Evolutionary conservation across 2,113 vertebrate genomes (phyloP).

Genomic region (Bagarius yarrelli): DNA sequence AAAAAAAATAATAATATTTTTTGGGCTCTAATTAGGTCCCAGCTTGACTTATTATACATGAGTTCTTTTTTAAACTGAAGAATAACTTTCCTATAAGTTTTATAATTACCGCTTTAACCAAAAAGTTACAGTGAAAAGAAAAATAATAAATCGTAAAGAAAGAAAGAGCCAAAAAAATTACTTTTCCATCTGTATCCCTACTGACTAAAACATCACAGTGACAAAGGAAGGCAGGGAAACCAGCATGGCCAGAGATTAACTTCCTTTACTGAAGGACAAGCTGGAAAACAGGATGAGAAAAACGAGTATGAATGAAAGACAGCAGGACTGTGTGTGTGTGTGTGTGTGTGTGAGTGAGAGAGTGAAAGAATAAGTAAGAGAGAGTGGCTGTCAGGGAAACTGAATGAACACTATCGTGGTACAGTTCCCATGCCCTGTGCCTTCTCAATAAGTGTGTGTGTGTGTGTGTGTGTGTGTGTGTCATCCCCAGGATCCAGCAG

Average conservation of each 20-base stretch:
- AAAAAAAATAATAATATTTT: too few species aligned
- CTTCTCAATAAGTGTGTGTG: constrained; percentile 8
- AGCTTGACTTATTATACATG: constrained; percentile 45
- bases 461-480: neutral
- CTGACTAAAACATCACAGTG: neutral
- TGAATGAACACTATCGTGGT: constrained; percentile 43
- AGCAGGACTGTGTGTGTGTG: neutral
- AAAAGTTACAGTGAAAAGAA: neutral
- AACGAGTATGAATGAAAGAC: constrained; percentile 6
- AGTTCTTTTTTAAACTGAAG: constrained; percentile 54
- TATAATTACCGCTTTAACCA: constrained; percentile 9
- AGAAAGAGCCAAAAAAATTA: neutral
- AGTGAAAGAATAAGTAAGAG: neutral
- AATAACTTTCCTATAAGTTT: constrained; percentile 43
- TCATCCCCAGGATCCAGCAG: constrained; percentile 25
- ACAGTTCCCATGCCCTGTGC: constrained; percentile 58
- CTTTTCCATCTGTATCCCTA: neutral
- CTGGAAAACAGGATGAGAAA: constrained; percentile 36
- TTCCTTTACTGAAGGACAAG: constrained; percentile 17
- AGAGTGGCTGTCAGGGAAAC: neutral
- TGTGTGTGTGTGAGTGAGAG: neutral
- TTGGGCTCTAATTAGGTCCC: constrained; percentile 23
- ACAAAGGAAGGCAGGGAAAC: neutral
- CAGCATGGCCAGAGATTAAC: constrained; percentile 1
- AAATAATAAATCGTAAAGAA: neutral